A percentile compares a stretch with the other conserved stretches of the same genome.
Conservation (phyloP, 2,113 vertebrate species). For the Urocolius indicus region DNA sequence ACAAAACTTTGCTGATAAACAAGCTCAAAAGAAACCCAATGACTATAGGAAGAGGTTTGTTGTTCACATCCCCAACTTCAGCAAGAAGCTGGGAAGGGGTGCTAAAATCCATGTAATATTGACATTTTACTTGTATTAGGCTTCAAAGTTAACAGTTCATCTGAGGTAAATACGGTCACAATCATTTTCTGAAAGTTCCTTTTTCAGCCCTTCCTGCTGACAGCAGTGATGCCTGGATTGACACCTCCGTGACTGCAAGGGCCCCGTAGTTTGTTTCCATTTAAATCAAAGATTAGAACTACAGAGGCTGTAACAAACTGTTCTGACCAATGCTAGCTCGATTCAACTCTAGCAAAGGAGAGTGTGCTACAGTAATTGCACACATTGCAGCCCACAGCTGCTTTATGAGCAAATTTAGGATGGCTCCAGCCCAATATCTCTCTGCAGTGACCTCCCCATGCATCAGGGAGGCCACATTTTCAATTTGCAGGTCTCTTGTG, state of each 20-base stretch:
- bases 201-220: slow-evolving; percentile 6
- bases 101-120: neutral
- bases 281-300: slow-evolving; percentile 23
- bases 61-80: neutral
- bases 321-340: neutral
- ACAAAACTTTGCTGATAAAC: neutral
- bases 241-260: neutral
- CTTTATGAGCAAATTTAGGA: slow-evolving; percentile 35
- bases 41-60: neutral
- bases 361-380: neutral
- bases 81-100: neutral
- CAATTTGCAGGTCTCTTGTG: slow-evolving; percentile 64
- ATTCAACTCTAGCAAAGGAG: neutral
- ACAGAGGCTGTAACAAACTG: neutral
- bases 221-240: neutral
- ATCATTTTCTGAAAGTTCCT: neutral
- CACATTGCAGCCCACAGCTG: neutral
- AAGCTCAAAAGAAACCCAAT: neutral
- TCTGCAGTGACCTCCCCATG: neutral
- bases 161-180: neutral
- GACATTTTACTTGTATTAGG: neutral
- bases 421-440: neutral
- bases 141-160: neutral
- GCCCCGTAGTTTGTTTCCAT: neutral
- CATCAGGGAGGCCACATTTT: slow-evolving; percentile 33